Evolutionary conservation across 1,140 invertebrate genomes (phyloP).

Genomic region (Branchinecta lynchi): DNA sequence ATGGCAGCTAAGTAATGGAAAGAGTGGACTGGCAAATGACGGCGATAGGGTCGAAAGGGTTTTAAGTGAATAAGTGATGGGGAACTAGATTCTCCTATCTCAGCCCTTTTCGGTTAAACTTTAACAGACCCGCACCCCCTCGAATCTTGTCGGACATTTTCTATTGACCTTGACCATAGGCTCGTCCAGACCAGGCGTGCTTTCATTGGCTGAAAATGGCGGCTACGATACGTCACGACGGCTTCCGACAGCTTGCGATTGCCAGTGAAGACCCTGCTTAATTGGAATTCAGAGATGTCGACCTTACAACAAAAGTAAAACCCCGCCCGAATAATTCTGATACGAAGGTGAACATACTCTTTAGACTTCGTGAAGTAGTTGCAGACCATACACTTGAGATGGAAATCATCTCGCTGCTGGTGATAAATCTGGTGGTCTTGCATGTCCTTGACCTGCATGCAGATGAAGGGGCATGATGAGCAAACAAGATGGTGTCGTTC

Average conservation of each 20-base stretch:
- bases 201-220: no score
- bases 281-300: neutral
- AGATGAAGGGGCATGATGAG: slow-evolving; percentile 53
- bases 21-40: no score
- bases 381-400: slow-evolving; percentile 64
- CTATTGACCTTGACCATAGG: neutral
- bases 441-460: slow-evolving; percentile 43
- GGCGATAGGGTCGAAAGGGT: no score
- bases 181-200: no score
- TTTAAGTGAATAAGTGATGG: no score
- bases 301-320: neutral
- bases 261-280: neutral
- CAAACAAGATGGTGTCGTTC: slow-evolving; percentile 17
- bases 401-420: slow-evolving; percentile 45
- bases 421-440: slow-evolving; percentile 55
- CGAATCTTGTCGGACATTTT: no score
- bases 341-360: slow-evolving; percentile 31
- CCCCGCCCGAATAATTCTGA: neutral
- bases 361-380: slow-evolving; percentile 53
- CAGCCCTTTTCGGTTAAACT: no score
- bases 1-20: no score
- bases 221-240: no score
- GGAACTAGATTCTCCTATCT: no score
- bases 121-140: no score
- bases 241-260: no score